Evolutionary conservation across 2,113 vertebrate species (phyloP), one percentile per base, ranked within the genome.

Genomic region (Rhizomys pruinosus): DNA sequence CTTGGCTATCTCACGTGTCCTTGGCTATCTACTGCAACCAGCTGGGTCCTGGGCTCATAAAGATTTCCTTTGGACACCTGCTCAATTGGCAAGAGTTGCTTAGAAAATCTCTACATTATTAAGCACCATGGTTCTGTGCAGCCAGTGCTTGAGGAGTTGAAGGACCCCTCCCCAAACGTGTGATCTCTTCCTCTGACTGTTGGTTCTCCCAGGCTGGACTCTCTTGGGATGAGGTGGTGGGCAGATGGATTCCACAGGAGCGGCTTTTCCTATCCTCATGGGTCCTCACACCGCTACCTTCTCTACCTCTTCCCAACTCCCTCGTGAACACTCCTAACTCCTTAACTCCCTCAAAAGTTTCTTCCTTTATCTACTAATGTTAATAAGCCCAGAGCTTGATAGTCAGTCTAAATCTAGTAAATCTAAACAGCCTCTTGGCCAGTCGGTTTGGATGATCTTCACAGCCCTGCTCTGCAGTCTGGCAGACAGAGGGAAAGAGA

Each of bases 401-500:
- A 11, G 15, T 73, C 59, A 32, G 22, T 42, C 57, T 57, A 34
- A 32, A 17, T 42, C 57, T 57, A 34, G 34, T 37, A 57, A 81
- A 80, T 82, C 78, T 66, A n/a, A 77, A 7, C 22, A 6, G 69
- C 13, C 68, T 74, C 64, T 64, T 39, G 15, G 22, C 5, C 34
- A n/a, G 27, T 27, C 39, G 72, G n/a, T 34, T 57, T 69, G 11
- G 34, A 64, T 52, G 55, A 7, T 76, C 78, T 55, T 74, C n/a
- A 19, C 8, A 34, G 22, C 9, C 13, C 55, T 64, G 20, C 22
- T 68, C 89, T 63, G n/a, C 20, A 10, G 16, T 17, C 42, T 7
- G 25, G n/a, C 47, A 3, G 39, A 19, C 17, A 32, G 1, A 7
- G 2, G 13, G 44, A 3, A 12, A 7, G 32, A 4, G 44, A 10